Evolutionary conservation across 2,888 invertebrate genomes (phyloP).

Genomic region (Drosophila affinis): DNA sequence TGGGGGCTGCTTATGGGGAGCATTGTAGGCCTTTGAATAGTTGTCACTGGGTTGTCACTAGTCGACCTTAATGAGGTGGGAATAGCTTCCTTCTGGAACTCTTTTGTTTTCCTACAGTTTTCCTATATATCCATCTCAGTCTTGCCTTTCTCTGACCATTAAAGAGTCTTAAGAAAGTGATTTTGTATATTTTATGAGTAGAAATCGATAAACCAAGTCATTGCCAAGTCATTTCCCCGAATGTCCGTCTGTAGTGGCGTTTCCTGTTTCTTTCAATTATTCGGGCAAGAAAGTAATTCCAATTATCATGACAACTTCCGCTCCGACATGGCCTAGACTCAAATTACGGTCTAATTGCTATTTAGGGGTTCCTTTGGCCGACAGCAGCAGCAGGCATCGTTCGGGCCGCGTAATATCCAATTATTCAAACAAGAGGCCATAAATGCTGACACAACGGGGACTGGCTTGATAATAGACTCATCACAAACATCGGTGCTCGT

Average conservation of each 20-base stretch:
- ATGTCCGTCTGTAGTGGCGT: constrained; percentile 2
- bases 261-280: constrained; percentile 41
- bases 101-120: no score
- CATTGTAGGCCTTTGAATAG: no score
- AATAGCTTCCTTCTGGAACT: no score
- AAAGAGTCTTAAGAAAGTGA: no score
- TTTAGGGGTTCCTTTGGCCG: constrained; percentile 58
- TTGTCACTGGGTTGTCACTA: no score
- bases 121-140: no score
- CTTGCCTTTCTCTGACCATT: no score
- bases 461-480: constrained; percentile 70
- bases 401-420: constrained; percentile 49
- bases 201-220: no score
- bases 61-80: no score
- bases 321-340: constrained; percentile 35
- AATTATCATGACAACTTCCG: constrained; percentile 74
- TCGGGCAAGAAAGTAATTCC: constrained; percentile 47
- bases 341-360: constrained; percentile 72
- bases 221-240: constrained; percentile 23
- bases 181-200: no score
- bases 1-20: no score
- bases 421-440: constrained; percentile 65
- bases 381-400: constrained; percentile 5
- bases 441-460: constrained; percentile 63
- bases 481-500: constrained; percentile 50